These are phyloP conservation scores for Oligia strigilis DNA, from an alignment of 2,888 invertebrate species.

Conservation along the genomic window DNA sequence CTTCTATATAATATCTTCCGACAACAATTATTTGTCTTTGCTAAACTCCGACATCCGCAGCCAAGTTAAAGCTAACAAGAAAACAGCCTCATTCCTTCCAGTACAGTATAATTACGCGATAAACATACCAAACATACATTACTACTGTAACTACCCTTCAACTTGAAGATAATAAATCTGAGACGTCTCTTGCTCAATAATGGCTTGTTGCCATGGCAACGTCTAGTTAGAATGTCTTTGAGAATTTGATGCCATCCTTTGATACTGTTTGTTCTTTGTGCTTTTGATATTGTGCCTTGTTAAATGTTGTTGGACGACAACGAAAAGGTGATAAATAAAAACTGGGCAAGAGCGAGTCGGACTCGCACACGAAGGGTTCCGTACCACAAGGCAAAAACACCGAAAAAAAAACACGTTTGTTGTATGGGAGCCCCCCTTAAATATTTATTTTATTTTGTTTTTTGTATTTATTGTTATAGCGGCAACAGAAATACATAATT, in stretches of 20 bases:
- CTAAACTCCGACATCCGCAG: background rate
- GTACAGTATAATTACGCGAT: slow-evolving; percentile 2
- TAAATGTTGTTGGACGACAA: background rate
- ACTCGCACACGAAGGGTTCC: no score
- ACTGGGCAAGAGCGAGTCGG: no score
- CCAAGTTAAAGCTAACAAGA: background rate
- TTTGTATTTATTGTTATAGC: no score
- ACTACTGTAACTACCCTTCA: slow-evolving; percentile 13
- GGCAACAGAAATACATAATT: no score
- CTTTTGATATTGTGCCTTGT: slow-evolving; percentile 6
- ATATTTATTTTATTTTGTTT: no score
- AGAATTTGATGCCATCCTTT: slow-evolving; percentile 51
- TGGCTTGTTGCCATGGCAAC: slow-evolving; percentile 53
- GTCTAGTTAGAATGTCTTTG: slow-evolving; percentile 50
- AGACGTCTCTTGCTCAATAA: slow-evolving; percentile 23
- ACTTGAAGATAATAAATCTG: slow-evolving; percentile 48
- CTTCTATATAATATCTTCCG: background rate
- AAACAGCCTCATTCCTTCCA: slow-evolving; percentile 18
- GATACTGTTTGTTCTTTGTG: slow-evolving; percentile 42
- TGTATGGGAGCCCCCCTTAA: no score
- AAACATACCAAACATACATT: slow-evolving; percentile 18
- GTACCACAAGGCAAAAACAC: no score
- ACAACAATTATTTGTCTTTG: background rate
- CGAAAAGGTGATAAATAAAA: background rate
- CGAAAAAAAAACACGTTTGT: no score